Base-by-base conservation (phyloP, 2,113 vertebrate genomes). In the Pipra filicauda region DNA sequence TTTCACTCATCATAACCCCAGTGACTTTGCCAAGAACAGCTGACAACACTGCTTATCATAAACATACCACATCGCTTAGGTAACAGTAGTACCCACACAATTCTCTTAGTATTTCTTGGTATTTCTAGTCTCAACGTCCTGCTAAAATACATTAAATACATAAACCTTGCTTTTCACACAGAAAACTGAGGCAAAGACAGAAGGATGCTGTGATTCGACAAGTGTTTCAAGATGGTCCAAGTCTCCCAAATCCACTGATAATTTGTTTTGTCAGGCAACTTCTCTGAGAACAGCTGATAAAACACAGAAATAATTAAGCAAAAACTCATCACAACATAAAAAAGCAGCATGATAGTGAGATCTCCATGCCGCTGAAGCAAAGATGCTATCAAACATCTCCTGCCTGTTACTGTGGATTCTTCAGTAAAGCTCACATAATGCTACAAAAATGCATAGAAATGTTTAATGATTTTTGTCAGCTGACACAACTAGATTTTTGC, bases 241-340 rank as follows among this genome's bases (percentile, higher is more conserved):
- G 49, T 48, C 44, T 75, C 79, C 55, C 46, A 91, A 70, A 75
- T 35, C 52, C 58, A 55, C 51, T 18, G 19, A 74, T 91, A 59
- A 91, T 84, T 80, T 91, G 74, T 82, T 94, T 93, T 92, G 72
- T 88, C 85, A 94, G 92, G 44, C 72, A 89, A 59, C 26, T 55
- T 89, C 65, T 33, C 66, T 33, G n/a, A 88, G n/a, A 66, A 75
- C 62, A 92, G 41, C 65, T 91, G 88, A 94, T 74, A 96, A 91
- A 95, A 91, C 57, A 81, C 43, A 74, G 66, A 96, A 94, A 94
- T 64, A 86, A 95, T 84, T 80, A 74, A 62, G 75, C 33, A 93
- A 86, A 85, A 92, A 20, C 31, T 84, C 79, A 77, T 71, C 71
- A 73, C 48, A 94, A 81, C 48, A 52, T 41, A 86, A 84, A 1